Percentiles rank a stretch among this genome's conserved stretches.
Evolutionary conservation across 2,888 invertebrate species (phyloP).

Genomic region (Sphecodes monilicornis): DNA sequence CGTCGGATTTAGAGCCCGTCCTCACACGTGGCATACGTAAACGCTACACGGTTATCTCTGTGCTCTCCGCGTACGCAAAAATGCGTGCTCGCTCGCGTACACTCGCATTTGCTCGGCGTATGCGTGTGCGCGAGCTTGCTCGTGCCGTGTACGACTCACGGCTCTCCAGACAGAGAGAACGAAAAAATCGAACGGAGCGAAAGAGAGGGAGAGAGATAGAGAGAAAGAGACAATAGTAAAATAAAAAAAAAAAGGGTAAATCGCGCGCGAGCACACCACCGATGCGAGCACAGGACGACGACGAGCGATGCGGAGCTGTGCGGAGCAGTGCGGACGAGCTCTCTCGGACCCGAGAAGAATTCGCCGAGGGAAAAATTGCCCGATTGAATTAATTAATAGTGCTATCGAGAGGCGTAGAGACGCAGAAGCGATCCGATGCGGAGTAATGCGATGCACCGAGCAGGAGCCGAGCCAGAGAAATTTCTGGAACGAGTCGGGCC

Average conservation of each 20-base stretch:
- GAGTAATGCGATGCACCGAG: constrained; percentile 13
- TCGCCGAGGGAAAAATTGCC: constrained; percentile 57
- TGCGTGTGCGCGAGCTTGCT: background rate
- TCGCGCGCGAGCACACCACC: constrained; percentile 31
- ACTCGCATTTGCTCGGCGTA: background rate
- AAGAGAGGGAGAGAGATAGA: constrained; percentile 16
- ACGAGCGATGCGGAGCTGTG: background rate
- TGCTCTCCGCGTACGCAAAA: constrained; percentile 47
- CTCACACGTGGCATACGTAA: constrained; percentile 64
- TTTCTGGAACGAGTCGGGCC: constrained; percentile 35
- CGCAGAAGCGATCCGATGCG: constrained; percentile 6
- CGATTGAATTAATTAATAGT: constrained; percentile 62
- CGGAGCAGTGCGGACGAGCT: constrained; percentile 7
- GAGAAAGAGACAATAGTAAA: constrained; percentile 17
- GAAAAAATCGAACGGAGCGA: constrained; percentile 23
- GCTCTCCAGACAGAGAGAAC: background rate
- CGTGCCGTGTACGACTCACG: background rate
- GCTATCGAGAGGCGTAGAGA: constrained; percentile 54
- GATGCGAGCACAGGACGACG: constrained; percentile 11
- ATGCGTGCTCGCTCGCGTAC: constrained; percentile 34
- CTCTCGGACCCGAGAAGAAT: constrained; percentile 41
- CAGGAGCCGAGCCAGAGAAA: constrained; percentile 27
- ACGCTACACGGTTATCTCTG: constrained; percentile 25
- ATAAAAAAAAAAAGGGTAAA: constrained; percentile 39
- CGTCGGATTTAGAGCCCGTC: constrained; percentile 62